These are phyloP conservation scores for Brachyhypopomus occidentalis DNA, from an alignment of 2,113 vertebrate species.

Conservation along the genomic window DNA sequence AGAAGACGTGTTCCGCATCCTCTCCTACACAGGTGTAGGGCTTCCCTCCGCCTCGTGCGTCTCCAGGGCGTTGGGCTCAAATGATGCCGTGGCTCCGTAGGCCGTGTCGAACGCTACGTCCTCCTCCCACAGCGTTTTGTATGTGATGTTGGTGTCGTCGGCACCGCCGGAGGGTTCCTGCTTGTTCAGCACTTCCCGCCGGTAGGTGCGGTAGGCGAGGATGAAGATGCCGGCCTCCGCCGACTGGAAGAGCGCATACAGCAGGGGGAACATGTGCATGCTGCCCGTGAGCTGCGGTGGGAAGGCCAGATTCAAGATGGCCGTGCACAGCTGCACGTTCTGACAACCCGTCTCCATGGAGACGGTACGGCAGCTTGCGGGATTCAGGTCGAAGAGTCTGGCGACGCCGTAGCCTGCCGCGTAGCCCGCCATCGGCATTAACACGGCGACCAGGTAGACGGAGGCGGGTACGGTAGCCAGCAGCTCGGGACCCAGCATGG, in stretches of 20 bases:
- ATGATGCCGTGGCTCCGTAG: conserved; percentile 84
- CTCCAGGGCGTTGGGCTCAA: conserved; percentile 77
- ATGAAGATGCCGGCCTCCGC: conserved; percentile 92
- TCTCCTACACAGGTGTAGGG: background rate
- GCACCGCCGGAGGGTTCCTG: conserved; percentile 77
- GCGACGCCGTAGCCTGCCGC: conserved; percentile 90
- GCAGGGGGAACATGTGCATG: conserved; percentile 97
- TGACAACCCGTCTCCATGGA: conserved; percentile 96
- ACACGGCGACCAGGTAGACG: conserved; percentile 87
- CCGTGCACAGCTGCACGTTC: conserved; percentile 96
- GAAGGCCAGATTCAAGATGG: conserved; percentile 95
- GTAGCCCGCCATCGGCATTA: conserved; percentile 92
- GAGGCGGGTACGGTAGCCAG: conserved; percentile 86
- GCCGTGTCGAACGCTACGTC: conserved; percentile 80
- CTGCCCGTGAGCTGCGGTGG: conserved; percentile 87
- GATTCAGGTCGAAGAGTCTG: conserved; percentile 82
- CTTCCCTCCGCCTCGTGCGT: conserved; percentile 57
- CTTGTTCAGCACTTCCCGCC: conserved; percentile 82
- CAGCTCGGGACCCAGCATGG: conserved; percentile 91
- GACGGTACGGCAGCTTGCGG: conserved; percentile 86
- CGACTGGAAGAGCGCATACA: conserved; percentile 94
- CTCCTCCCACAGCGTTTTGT: conserved; percentile 90
- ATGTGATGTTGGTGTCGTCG: conserved; percentile 86
- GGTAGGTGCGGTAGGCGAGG: conserved; percentile 85
- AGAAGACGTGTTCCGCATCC: background rate